These are phyloP conservation scores for Pandemis heparana DNA, from an alignment of 2,888 invertebrate species.

Conservation along the genomic window DNA sequence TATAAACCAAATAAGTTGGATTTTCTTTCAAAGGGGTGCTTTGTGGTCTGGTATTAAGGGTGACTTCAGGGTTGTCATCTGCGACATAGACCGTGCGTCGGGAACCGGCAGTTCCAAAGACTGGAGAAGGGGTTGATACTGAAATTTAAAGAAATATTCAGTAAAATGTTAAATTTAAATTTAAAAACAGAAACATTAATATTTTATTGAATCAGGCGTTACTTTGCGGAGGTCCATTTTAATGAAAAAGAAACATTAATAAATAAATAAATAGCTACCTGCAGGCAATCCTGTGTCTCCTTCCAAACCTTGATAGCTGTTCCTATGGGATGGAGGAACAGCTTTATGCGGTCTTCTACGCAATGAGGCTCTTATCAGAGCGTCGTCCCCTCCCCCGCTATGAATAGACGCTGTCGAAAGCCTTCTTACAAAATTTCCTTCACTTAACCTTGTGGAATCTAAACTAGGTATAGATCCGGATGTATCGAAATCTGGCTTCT, in stretches of 20 bases:
- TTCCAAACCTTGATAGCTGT: slow-evolving; percentile 87
- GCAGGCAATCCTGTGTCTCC: slow-evolving; percentile 72
- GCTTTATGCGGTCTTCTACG: slow-evolving; percentile 85
- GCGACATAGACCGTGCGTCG: slow-evolving; percentile 93
- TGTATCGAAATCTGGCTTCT: slow-evolving; percentile 76
- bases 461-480: slow-evolving; percentile 76
- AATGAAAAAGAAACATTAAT: not conserved
- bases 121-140: slow-evolving; percentile 78
- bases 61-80: slow-evolving; percentile 87
- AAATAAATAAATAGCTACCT: slow-evolving; percentile 56
- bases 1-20: slow-evolving; percentile 90
- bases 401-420: slow-evolving; percentile 79
- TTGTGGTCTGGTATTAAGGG: slow-evolving; percentile 75
- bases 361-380: slow-evolving; percentile 86
- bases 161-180: not conserved
- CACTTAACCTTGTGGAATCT: slow-evolving; percentile 72
- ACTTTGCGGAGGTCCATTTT: too few relatives aligned
- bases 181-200: too few relatives aligned
- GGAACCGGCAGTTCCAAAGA: slow-evolving; percentile 92
- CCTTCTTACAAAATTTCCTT: slow-evolving; percentile 75
- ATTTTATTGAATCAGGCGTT: too few relatives aligned
- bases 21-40: slow-evolving; percentile 81
- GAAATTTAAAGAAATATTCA: slow-evolving; percentile 45
- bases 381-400: slow-evolving; percentile 85
- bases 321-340: slow-evolving; percentile 81